Evolutionary conservation across 92 coral and sea anemone genomes (phyloP).

Genomic region (Anthopleura xanthogrammica): DNA sequence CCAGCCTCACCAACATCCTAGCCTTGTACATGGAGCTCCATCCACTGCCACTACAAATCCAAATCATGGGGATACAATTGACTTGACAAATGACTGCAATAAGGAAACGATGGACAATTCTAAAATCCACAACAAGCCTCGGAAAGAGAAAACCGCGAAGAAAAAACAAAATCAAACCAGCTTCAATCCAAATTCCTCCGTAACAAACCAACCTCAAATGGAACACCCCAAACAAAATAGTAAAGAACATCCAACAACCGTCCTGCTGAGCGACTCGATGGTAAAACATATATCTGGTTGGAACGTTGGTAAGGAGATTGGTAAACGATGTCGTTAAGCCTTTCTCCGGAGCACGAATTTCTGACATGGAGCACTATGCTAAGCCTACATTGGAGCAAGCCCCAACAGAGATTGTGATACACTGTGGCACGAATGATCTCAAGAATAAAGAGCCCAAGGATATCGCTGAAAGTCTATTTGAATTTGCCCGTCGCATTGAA

Average conservation of each 20-base stretch:
- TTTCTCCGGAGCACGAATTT: background rate
- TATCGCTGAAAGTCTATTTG: background rate
- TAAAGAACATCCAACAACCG: background rate
- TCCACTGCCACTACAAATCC: too few species aligned
- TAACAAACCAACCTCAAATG: too few species aligned
- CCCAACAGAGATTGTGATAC: background rate
- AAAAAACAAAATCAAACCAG: too few species aligned
- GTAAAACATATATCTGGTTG: background rate
- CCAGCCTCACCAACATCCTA: too few species aligned
- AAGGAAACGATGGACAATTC: too few species aligned
- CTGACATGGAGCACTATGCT: background rate
- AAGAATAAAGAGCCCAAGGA: background rate
- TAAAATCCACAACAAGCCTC: too few species aligned
- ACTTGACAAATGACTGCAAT: too few species aligned
- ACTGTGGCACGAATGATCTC: slow-evolving; percentile 10
- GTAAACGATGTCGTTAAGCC: background rate
- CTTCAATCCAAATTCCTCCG: too few species aligned
- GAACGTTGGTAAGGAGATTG: background rate
- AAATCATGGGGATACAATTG: too few species aligned
- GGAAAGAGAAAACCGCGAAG: too few species aligned
- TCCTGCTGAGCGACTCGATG: background rate
- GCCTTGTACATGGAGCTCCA: too few species aligned
- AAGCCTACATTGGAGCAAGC: background rate
- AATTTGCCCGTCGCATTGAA: background rate
- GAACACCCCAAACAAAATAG: too few species aligned